Percentiles rank a stretch among this genome's conserved stretches.
These are phyloP conservation scores for Trochalopteron elliotii DNA, from an alignment of 2,113 vertebrate genomes.

Conservation along the genomic window DNA sequence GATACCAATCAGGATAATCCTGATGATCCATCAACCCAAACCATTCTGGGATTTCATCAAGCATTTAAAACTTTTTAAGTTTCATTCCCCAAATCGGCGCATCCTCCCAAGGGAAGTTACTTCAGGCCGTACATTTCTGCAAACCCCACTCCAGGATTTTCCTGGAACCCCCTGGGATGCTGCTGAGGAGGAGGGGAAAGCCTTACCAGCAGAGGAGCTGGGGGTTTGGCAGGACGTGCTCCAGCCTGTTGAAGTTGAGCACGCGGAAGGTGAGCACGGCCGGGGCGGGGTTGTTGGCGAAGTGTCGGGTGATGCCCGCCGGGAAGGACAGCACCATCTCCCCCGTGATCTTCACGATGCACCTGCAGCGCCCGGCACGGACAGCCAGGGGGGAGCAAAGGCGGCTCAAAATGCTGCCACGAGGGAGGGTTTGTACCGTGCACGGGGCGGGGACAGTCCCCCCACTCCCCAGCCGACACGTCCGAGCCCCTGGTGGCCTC, in stretches of 20 bases:
- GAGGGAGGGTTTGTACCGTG: rapidly evolving
- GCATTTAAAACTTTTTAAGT: rapidly evolving
- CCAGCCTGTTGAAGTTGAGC: conserved; percentile 90
- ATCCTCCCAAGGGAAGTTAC: rapidly evolving
- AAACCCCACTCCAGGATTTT: not conserved
- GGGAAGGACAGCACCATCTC: conserved; percentile 98
- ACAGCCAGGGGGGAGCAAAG: not conserved
- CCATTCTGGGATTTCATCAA: rapidly evolving
- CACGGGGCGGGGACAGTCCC: rapidly evolving
- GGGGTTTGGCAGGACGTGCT: conserved; percentile 96
- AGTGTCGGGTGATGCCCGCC: conserved; percentile 95
- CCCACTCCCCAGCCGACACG: not conserved
- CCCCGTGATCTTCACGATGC: conserved; percentile 94
- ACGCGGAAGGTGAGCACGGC: conserved; percentile 91
- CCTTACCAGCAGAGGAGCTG: conserved; percentile 96
- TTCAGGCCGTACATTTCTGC: rapidly evolving
- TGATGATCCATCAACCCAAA: not conserved
- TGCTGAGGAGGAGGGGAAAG: rapidly evolving
- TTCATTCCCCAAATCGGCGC: not conserved
- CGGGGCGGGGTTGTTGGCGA: conserved; percentile 89
- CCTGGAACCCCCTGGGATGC: rapidly evolving
- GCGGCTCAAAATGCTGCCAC: not conserved
- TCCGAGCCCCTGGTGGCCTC: not conserved
- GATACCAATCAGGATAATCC: not conserved
- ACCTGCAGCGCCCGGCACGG: conserved; percentile 69